Evolutionary conservation across 2,797 vertebrate species (phyloP), one percentile per base, ranked within the genome.

Genomic region (Australoheros facetus): DNA sequence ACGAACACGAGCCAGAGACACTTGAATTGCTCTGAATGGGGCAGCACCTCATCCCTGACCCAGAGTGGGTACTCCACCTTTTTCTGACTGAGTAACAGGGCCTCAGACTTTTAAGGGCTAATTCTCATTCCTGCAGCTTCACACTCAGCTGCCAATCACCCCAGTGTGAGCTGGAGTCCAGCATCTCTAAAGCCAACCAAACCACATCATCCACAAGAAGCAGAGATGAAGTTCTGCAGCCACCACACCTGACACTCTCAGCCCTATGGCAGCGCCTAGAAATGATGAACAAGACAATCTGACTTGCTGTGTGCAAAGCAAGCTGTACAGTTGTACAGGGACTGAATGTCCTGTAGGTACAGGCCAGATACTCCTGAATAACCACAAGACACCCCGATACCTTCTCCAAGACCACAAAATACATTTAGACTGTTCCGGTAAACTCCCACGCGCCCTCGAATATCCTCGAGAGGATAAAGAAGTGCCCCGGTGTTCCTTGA

Each of bases 1-100:
- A 32, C 32, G 19, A 58, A 59, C 57, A 59, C 34, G 30, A 34
- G 30, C 7, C 5, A 3, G 11, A 60, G 32, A 21, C 37, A 7
- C 34, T 60, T 60, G 37, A 37, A 60, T n/a, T 39, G 32, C 58
- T 60, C 3, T 5, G 12, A 6, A 7, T 59, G 32, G n/a, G 21
- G 58, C n/a, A 60, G n/a, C 1, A 5, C 21, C 30, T 0, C 5
- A 21, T 39, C 34, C n/a, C 0, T 39, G n/a, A 60, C 12, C 1
- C 12, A 0, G 12, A 14, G 34, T 23, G 34, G 34, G 21, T 21
- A 23, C 34, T 60, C n/a, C 34, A 39, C 34, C 7, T 12, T 39
- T 39, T 39, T 39, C 37, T 39, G 37, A 39, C 37, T 39, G 37
- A 11, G 10, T 7, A 39, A 2, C 10, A 39, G 9, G 37, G 37